Evolutionary conservation across 2,113 vertebrate species (phyloP), one percentile per base, ranked within the genome.

Genomic region (Burhinus oedicnemus): DNA sequence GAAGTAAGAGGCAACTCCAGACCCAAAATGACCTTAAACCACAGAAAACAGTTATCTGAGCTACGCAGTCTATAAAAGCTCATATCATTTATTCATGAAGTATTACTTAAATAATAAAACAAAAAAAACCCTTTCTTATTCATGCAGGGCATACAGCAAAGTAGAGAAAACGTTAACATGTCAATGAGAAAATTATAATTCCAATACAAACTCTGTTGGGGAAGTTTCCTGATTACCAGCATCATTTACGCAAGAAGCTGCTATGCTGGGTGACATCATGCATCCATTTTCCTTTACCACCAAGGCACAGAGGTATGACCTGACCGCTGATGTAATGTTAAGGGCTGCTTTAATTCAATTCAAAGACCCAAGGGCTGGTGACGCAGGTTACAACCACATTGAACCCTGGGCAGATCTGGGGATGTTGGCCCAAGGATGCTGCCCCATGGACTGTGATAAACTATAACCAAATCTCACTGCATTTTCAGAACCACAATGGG

Each of bases 1-100:
- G 93, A 99, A 99, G 76, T 99, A 99, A 72, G 99, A 99, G 9
- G 99, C 99, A 32, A 99, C 99, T 2, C 99, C 99, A 2, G 99
- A 99, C 6, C 99, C 99, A 98, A 99, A 99, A 89, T 99, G 99
- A 98, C 99, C 99, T 99, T 64, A 65, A 92, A 95, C 45, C 83
- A 84, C 52, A 97, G 7, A 40, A 72, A 96, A 44, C 2, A 88
- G 47, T 69, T 70, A 36, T 34, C 64, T 92, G 54, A 88, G 32
- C 45, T 54, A 42, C 34, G 18, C 22, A 86, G 58, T 36, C 42
- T 80, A 30, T 52, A 51, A 90, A 74, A 89, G 14, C 32, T 47
- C 13, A 1, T 18, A 22, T 68, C 1, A 57, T 72, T 95, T 85
- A 85, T 74, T 66, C 16, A 26, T 21, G 1, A 65, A 76, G 52